phyloP scores from a whole-genome alignment of 2,113 vertebrate genomes.

The Pongo abelii region DNA sequence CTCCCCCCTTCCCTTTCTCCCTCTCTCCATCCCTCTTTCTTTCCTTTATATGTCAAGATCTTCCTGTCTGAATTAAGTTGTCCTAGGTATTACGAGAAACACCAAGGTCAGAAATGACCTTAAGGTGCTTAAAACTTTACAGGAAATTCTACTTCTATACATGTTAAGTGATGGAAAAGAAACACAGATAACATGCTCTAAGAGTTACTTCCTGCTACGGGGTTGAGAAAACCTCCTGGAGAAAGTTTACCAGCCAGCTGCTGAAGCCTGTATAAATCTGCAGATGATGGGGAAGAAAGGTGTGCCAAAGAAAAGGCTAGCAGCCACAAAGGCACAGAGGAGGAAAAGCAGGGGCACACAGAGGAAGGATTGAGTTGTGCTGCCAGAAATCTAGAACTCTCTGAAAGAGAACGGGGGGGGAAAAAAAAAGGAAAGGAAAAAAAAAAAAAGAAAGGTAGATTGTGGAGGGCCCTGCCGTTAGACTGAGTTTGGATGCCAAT shows the following conservation, averaged over 20 bases:
- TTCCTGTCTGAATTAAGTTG: neutral
- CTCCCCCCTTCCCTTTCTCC: neutral
- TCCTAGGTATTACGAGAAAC: neutral
- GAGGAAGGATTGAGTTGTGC: neutral
- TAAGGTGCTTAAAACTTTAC: neutral
- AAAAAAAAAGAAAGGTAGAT: neutral
- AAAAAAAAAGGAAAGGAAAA: neutral
- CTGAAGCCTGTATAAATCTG: neutral
- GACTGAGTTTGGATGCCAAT: fast-evolving
- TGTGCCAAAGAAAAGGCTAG: neutral
- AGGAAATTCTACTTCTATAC: neutral
- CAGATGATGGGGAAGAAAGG: neutral
- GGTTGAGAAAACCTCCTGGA: neutral
- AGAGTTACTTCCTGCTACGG: neutral
- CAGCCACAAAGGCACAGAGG: neutral
- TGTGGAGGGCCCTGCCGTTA: neutral
- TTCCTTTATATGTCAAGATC: neutral
- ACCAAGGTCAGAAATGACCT: neutral
- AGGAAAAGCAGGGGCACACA: neutral
- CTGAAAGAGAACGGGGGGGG: neutral
- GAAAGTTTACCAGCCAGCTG: neutral
- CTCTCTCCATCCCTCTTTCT: neutral
- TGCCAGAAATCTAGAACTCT: neutral
- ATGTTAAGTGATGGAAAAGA: neutral
- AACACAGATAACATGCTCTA: neutral